A percentile compares a stretch with the other conserved stretches of the same genome.
Conservation (phyloP, 1,140 invertebrate genomes). For the Rhagoletis zephyria region DNA sequence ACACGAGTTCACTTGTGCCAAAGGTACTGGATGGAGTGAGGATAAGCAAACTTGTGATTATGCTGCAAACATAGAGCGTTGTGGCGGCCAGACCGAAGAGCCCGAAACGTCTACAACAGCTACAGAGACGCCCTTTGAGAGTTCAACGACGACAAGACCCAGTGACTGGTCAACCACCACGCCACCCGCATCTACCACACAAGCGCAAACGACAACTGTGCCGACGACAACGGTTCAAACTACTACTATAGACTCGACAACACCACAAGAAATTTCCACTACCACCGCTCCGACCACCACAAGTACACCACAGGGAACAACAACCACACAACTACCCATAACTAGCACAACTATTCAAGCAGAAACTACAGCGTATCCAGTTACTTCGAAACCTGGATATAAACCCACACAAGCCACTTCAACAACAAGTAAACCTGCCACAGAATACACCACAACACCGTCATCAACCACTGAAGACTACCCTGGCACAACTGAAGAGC, state of each 20-base stretch:
- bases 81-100: slow-evolving; percentile 57
- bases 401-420: slow-evolving; percentile 50
- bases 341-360: slow-evolving; percentile 10
- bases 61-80: slow-evolving; percentile 60
- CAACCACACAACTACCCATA: slow-evolving; percentile 57
- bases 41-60: slow-evolving; percentile 71
- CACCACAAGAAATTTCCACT: neutral
- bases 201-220: slow-evolving; percentile 43
- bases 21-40: slow-evolving; percentile 74
- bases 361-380: slow-evolving; percentile 54
- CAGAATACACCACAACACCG: slow-evolving; percentile 60
- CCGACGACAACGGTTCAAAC: neutral
- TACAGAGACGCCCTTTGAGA: slow-evolving; percentile 50
- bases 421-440: slow-evolving; percentile 55
- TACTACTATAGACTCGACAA: neutral
- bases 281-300: slow-evolving; percentile 59
- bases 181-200: neutral
- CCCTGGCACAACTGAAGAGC: slow-evolving; percentile 60
- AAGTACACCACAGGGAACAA: slow-evolving; percentile 56
- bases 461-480: slow-evolving; percentile 57
- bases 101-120: slow-evolving; percentile 57
- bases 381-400: slow-evolving; percentile 52
- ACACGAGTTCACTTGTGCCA: slow-evolving; percentile 72
- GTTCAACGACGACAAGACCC: neutral
- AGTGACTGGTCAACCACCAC: neutral